Evolutionary conservation across 2,888 invertebrate species (phyloP).

Genomic region (Branchellion lobata): DNA sequence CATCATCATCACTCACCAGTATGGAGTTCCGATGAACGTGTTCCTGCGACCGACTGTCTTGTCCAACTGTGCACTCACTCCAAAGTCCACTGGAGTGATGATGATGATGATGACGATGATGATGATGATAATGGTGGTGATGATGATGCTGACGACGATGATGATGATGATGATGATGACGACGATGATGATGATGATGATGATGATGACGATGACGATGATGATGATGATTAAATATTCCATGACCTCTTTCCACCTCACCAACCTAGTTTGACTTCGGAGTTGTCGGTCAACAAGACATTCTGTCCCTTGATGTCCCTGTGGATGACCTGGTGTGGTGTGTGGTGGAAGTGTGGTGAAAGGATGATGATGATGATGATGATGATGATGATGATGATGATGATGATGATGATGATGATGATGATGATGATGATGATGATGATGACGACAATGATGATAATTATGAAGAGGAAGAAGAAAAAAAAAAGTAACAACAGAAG

Average conservation of each 20-base stretch:
- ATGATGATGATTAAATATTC: background rate
- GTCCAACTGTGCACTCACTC: constrained; percentile 97
- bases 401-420: background rate
- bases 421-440: background rate
- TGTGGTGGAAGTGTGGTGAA: no score
- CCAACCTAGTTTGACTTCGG: constrained; percentile 92
- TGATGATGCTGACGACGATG: background rate
- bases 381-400: background rate
- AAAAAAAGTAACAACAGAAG: no score
- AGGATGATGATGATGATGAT: background rate
- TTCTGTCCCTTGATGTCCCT: constrained; percentile 97
- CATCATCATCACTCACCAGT: constrained; percentile 60
- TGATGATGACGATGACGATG: background rate
- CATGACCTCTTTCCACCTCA: no score
- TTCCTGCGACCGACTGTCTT: constrained; percentile 97
- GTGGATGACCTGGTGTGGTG: constrained; percentile 73
- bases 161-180: background rate
- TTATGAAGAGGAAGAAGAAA: no score
- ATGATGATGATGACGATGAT: background rate
- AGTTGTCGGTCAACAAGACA: constrained; percentile 97
- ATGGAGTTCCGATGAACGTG: constrained; percentile 83
- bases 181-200: background rate
- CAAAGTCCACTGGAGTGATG: constrained; percentile 82
- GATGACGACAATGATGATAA: background rate
- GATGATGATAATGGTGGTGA: background rate